Conservation (phyloP, 2,113 vertebrate species). For the Peromyscus polionotus region DNA sequence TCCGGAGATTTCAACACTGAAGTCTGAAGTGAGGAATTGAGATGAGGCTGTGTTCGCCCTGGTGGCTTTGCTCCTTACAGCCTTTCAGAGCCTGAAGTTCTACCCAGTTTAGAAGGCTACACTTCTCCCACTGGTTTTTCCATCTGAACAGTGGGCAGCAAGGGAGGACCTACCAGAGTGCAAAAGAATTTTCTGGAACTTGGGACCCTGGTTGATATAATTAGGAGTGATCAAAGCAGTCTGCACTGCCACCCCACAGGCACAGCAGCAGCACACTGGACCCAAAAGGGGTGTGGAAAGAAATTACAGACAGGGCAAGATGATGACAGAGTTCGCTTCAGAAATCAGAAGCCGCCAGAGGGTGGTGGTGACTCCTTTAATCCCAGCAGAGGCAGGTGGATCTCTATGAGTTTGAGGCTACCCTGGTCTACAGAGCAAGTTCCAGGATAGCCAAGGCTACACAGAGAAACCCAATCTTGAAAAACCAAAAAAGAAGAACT, state of each 20-base stretch:
- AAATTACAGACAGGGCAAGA: not conserved
- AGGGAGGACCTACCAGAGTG: accelerated
- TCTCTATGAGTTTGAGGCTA: not conserved
- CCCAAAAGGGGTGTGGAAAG: not conserved
- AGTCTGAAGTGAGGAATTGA: accelerated
- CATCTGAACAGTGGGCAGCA: not conserved
- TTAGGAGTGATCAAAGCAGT: not conserved
- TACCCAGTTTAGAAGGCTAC: not conserved
- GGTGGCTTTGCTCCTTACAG: not conserved
- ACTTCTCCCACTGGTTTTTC: not conserved
- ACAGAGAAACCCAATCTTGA: not conserved
- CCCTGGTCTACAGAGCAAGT: not conserved
- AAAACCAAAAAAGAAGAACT: not conserved
- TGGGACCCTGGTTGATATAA: not conserved
- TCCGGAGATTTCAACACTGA: not conserved
- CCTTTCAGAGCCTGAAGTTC: not conserved
- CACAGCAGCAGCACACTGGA: not conserved
- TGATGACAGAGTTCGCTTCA: not conserved
- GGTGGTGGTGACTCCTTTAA: not conserved
- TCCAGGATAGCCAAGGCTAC: not conserved
- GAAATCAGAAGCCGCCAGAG: not conserved
- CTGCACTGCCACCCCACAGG: not conserved
- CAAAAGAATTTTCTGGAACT: not conserved
- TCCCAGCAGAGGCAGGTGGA: not conserved
- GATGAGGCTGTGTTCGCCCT: accelerated